Percentiles rank a stretch among this genome's conserved stretches.
Evolutionary conservation across 2,888 invertebrate genomes (phyloP).

Genomic region (Reticulitermes lucifugus): DNA sequence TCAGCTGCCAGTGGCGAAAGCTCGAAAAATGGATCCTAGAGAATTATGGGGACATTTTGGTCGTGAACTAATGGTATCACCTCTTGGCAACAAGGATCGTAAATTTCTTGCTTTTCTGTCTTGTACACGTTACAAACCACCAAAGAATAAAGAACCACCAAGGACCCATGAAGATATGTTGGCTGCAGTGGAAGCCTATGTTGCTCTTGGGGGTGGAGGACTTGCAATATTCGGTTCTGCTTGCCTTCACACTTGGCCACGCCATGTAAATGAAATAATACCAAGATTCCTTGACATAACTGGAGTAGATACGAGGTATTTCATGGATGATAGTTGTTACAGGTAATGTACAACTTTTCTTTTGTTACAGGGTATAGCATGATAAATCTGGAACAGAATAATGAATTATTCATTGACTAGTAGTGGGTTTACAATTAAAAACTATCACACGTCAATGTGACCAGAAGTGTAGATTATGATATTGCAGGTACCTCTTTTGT

Average conservation of each 20-base stretch:
- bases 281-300: slow-evolving; percentile 71
- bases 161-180: slow-evolving; percentile 77
- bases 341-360: slow-evolving; percentile 63
- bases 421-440: no score
- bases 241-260: slow-evolving; percentile 92
- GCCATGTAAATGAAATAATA: slow-evolving; percentile 74
- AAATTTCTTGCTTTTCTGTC: slow-evolving; percentile 93
- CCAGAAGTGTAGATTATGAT: no score
- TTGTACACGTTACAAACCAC: slow-evolving; percentile 79
- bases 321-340: slow-evolving; percentile 94
- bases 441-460: no score
- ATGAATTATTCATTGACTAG: no score
- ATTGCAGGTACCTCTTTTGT: no score
- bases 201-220: slow-evolving; percentile 93
- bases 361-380: no score
- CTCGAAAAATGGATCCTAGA: slow-evolving; percentile 78
- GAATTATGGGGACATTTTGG: slow-evolving; percentile 89
- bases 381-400: no score
- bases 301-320: slow-evolving; percentile 75
- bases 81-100: slow-evolving; percentile 72
- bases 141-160: slow-evolving; percentile 65
- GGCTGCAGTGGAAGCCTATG: slow-evolving; percentile 80
- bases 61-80: slow-evolving; percentile 82
- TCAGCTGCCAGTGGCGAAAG: slow-evolving; percentile 75
- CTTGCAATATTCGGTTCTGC: slow-evolving; percentile 92